Evolutionary conservation across 2,888 invertebrate species (phyloP).

Genomic region (Pristionchus japonicus): DNA sequence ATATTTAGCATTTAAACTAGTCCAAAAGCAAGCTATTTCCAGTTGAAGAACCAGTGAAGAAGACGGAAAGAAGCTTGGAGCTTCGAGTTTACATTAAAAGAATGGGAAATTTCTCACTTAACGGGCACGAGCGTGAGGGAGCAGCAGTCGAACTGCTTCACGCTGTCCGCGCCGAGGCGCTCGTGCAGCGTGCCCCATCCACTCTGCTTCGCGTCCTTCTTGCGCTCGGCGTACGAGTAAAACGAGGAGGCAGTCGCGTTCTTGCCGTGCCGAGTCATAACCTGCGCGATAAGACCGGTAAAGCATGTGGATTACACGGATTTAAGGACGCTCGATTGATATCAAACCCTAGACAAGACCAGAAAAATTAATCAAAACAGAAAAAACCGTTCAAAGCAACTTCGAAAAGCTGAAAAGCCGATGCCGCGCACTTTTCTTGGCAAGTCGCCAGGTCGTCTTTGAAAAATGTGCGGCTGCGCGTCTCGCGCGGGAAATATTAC

Average conservation of each 20-base stretch:
- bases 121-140: constrained; percentile 96
- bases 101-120: constrained; percentile 79
- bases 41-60: too few relatives aligned
- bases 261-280: constrained; percentile 87
- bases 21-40: too few relatives aligned
- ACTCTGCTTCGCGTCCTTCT: constrained; percentile 90
- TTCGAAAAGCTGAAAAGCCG: background rate
- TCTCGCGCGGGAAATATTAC: constrained; percentile 16
- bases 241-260: constrained; percentile 98
- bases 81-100: background rate
- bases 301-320: background rate
- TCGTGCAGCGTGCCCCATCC: constrained; percentile 85
- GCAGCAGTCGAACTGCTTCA: constrained; percentile 97
- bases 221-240: constrained; percentile 97
- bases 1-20: too few relatives aligned
- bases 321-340: background rate
- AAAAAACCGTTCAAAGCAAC: background rate
- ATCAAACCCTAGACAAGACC: background rate
- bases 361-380: background rate
- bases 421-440: background rate
- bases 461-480: background rate
- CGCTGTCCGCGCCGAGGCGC: constrained; percentile 92
- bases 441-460: background rate
- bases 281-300: too few relatives aligned
- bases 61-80: too few relatives aligned